Percentiles rank a stretch among this genome's conserved stretches.
phyloP scores from a whole-genome alignment of 1,140 invertebrate genomes.

The Holotrichia oblita region DNA sequence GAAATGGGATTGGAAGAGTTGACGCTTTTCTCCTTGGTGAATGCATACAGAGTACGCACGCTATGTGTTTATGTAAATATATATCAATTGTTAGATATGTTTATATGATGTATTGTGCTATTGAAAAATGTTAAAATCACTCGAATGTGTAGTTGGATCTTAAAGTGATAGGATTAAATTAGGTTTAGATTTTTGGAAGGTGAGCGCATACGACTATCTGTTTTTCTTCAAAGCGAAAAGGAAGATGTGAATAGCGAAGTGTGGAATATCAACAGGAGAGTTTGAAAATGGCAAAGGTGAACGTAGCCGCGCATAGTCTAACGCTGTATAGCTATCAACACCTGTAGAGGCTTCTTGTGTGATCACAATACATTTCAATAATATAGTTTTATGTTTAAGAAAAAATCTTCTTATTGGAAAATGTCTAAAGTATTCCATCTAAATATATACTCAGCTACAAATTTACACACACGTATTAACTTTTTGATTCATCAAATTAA shows the following conservation, averaged over 20 bases:
- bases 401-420: too few relatives aligned
- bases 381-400: too few relatives aligned
- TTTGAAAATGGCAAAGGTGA: background rate
- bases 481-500: too few relatives aligned
- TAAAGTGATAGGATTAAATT: background rate
- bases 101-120: background rate
- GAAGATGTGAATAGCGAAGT: background rate
- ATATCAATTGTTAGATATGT: too few relatives aligned
- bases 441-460: too few relatives aligned
- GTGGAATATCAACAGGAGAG: background rate
- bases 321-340: background rate
- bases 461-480: too few relatives aligned
- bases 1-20: constrained; percentile 4
- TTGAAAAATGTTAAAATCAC: background rate
- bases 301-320: background rate
- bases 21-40: background rate
- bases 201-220: too few relatives aligned
- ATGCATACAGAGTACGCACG: too few relatives aligned
- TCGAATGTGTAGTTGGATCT: background rate
- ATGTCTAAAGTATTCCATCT: too few relatives aligned
- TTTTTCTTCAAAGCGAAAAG: background rate
- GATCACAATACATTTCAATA: background rate
- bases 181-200: background rate
- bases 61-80: background rate
- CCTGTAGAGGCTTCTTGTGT: background rate